Evolutionary conservation across 2,888 invertebrate genomes (phyloP), one percentile per base, ranked within the genome.

Genomic region (Orthosia cruda): DNA sequence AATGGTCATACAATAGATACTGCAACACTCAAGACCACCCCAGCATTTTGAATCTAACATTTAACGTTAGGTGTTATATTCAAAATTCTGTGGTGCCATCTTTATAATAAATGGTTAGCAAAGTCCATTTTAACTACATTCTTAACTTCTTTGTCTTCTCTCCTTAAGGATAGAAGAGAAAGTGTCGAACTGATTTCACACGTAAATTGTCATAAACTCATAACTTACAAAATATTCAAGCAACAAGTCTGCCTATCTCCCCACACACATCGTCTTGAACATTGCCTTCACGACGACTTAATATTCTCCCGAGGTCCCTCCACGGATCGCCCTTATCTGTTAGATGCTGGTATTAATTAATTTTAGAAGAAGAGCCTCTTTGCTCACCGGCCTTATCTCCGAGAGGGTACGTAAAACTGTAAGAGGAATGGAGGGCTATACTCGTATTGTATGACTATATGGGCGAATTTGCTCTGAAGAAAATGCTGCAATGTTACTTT

Each of bases 301-400:
- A 85, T 84, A 86, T 86, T 84, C 84, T 55, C 74, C 65, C 49
- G 68, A 71, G 67, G 69, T 70, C 76, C 75, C 55, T 65, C 7
- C 70, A 52, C 65, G 47, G 66, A 75, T 52, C 59, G 69, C 58
- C 72, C 73, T 77, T 71, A 80, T 76, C 84, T 72, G 47, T 72
- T 49, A 66, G 82, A 85, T 83, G 74, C 65, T 64, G 81, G 81
- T 65, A 74, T 84, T 86, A 84, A 84, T 86, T 84, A 86, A 84
- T 84, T 84, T 61, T 50, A 77, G 62, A 71, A 77, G 80, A 74
- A 72, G 64, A 71, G 61, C 79, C 79, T 85, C 81, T 80, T 84
- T 65, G 59, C 73, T 66, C 45, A 20, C 45, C 67, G 26, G 54
- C 52, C 55, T 84, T 80, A 80, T 80, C 84, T 80, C 45, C 15